Base-by-base conservation (phyloP, 2,113 vertebrate species). In the Tenebrosternarchus preto region DNA sequence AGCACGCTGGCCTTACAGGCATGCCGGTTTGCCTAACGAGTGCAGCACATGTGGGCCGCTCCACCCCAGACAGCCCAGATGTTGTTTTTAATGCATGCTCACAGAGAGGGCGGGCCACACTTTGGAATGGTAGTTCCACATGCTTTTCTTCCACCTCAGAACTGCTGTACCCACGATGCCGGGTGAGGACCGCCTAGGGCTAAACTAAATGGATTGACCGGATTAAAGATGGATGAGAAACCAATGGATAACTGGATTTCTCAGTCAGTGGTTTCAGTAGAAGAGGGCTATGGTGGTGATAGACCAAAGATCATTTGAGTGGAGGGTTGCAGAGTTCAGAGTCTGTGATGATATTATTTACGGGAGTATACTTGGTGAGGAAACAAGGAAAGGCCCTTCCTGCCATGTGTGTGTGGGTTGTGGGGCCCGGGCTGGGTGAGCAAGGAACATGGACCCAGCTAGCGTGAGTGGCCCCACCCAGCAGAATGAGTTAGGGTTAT, bases 51-150 rank as follows among this genome's bases (percentile, higher is more conserved):
- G 84, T 85, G 82, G 82, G 67, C 75, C 24, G 75, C 22, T 22
- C 39, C 53, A 63, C 71, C 64, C 76, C 78, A 78, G 82, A 83
- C 66, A 27, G 57, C 55, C 82, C 84, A 86, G 84, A 86, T 86
- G 84, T 83, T 81, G 78, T 61, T 83, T 81, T 81, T 83, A 78
- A 76, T 61, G 64, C 80, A 63, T 46, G 43, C 59, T 70, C 27
- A 7, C 57, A 78, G 71, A 50, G 77, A 75, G 68, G 68, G 64
- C 63, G 57, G 36, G 63, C 76, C 72, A 67, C 33, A 69, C 84
- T 55, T 67, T 59, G n/a, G 56, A 60, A 57, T 46, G 59, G 59
- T 39, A 67, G 43, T 59, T 80, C 70, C 61, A 64, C 46, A 53
- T 70, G 77, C 24, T 71, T 83, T 84, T 83, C 80, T 83, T 84